Evolutionary conservation across 2,888 invertebrate species (phyloP), one percentile per base, ranked within the genome.

Genomic region (Allolobophora icterica): DNA sequence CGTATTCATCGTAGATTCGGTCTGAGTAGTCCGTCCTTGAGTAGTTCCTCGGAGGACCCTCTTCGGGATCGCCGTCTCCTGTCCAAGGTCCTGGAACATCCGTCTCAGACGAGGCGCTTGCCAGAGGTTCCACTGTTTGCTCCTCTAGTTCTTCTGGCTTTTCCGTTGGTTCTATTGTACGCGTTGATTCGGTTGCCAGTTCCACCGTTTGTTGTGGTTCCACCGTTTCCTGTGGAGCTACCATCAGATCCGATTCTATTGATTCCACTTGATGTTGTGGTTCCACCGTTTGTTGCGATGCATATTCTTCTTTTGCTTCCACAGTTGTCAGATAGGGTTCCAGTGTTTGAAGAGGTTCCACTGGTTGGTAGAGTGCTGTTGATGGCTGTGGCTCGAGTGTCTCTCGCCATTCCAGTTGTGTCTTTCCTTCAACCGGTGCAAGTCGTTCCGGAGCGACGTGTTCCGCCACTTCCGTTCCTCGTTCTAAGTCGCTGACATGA

Each of bases 401-500:
- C 30, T 71, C 71, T n/a, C 30, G 71, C 71, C 71, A 0, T 0
- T 71, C 71, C 71, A 71, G 71, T 3, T 71, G 30, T n/a, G 71
- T 71, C 71, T n/a, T 8, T 71, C n/a, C 71, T n/a, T 71, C 71
- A 30, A 11, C n/a, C n/a, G 30, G 71, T 30, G 4, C 11, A 1
- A 71, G 71, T 34, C 8, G 35, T 87, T 87, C 87, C 87, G 35
- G 15, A 15, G 35, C 87, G 19, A 34, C 87, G 38, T 87, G 87
- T 87, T 87, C 87, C 35, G 87, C 87, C 87, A 87, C 87, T 87
- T 87, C 87, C 35, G 34, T 87, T 34, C 87, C 87, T 1, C 87
- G 87, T 87, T 87, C 87, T 34, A 87, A 35, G 24, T 87, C 34
- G 71, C 71, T 71, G 71, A 71, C 0, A n/a, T 52, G 24, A 24